phyloP scores from a whole-genome alignment of 2,888 invertebrate species.

The Eristalinus aeneus region DNA sequence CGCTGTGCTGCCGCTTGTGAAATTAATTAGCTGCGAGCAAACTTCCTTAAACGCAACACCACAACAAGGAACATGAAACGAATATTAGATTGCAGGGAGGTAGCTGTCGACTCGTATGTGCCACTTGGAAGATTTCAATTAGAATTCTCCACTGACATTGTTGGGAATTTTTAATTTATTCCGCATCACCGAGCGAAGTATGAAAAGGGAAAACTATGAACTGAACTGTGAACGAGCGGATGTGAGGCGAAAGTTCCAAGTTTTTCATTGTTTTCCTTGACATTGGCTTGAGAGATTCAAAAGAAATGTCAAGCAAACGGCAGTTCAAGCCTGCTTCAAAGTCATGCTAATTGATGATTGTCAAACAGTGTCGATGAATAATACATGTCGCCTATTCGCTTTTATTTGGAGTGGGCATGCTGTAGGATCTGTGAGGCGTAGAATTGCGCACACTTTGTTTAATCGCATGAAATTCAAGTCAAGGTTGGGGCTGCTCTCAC shows the following conservation, averaged over 20 bases:
- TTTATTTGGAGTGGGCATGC: neutral
- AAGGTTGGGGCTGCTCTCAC: neutral
- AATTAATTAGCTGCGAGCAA: constrained; percentile 53
- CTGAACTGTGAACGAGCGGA: neutral
- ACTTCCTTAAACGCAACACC: constrained; percentile 51
- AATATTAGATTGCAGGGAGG: constrained; percentile 4
- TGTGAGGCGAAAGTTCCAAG: no score
- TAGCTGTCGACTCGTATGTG: neutral
- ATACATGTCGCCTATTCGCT: neutral
- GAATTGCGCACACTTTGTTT: neutral
- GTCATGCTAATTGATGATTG: neutral
- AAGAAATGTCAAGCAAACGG: neutral
- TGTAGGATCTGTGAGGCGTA: neutral
- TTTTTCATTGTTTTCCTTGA: neutral
- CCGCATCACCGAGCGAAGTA: neutral
- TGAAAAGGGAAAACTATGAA: neutral
- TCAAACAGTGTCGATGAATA: neutral
- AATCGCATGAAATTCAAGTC: neutral
- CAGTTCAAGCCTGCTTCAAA: neutral
- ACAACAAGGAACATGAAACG: constrained; percentile 29
- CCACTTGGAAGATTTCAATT: neutral
- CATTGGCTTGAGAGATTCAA: neutral
- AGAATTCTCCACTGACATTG: neutral
- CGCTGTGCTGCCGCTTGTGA: constrained; percentile 39
- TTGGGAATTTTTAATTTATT: neutral